These are phyloP conservation scores for Leptinotarsa lineolata DNA, from an alignment of 1,140 invertebrate genomes.

Conservation along the genomic window DNA sequence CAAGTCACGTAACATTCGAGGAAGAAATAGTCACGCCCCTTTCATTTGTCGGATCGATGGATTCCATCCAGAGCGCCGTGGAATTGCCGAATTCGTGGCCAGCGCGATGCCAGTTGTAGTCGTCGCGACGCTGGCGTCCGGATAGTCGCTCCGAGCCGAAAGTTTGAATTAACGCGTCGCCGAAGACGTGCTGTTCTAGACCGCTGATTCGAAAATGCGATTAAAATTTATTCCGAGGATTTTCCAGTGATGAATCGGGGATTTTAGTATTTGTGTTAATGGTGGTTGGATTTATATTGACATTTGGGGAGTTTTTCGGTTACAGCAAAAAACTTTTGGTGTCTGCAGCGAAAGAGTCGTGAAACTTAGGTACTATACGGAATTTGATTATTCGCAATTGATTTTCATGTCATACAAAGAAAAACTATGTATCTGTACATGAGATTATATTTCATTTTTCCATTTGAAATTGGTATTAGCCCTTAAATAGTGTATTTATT, in stretches of 20 bases:
- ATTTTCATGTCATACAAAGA: no score
- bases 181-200: background rate
- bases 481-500: no score
- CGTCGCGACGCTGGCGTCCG: slow-evolving; percentile 35
- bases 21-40: slow-evolving; percentile 35
- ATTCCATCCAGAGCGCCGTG: slow-evolving; percentile 21
- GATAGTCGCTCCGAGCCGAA: slow-evolving; percentile 3
- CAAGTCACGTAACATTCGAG: background rate
- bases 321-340: no score
- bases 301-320: no score
- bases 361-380: no score
- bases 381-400: no score
- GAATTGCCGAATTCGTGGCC: slow-evolving; percentile 33
- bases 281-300: background rate
- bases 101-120: slow-evolving; percentile 32
- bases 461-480: no score
- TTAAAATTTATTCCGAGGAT: background rate
- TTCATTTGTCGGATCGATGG: slow-evolving; percentile 39
- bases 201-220: slow-evolving; percentile 16
- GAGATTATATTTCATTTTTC: no score
- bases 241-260: background rate
- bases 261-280: background rate
- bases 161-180: slow-evolving; percentile 19
- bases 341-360: no score
- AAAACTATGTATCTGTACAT: no score